phyloP scores from a whole-genome alignment of 2,888 invertebrate species.

The Oscheius sp. region DNA sequence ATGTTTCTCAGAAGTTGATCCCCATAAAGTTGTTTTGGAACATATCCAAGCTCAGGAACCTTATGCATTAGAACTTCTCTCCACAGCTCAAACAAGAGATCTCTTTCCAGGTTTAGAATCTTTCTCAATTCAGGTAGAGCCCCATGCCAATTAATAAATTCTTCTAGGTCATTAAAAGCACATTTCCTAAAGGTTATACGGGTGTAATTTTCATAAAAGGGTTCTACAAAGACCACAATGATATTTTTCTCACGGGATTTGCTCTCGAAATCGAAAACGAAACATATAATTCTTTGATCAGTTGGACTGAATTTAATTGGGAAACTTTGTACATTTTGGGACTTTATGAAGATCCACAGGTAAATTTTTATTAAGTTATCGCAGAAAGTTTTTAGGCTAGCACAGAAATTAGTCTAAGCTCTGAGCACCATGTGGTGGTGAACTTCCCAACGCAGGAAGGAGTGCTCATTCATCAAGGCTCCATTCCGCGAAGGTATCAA shows the following conservation, averaged over 20 bases:
- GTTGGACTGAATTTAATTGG: slow-evolving; percentile 5
- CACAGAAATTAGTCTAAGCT: not conserved
- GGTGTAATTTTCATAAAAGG: slow-evolving; percentile 58
- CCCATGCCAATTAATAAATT: not conserved
- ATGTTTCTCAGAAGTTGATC: slow-evolving; percentile 51
- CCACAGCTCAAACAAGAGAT: slow-evolving; percentile 61
- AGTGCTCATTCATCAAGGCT: slow-evolving; percentile 58
- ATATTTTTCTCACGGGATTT: slow-evolving; percentile 60
- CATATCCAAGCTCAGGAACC: slow-evolving; percentile 52
- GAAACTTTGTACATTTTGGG: not conserved
- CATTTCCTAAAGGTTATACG: slow-evolving; percentile 38
- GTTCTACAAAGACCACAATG: slow-evolving; percentile 65
- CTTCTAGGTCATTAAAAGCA: slow-evolving; percentile 51
- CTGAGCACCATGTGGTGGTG: slow-evolving; percentile 45
- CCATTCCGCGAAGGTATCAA: slow-evolving; percentile 39
- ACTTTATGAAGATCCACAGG: not conserved
- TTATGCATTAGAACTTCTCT: slow-evolving; percentile 57
- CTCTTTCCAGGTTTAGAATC: slow-evolving; percentile 62
- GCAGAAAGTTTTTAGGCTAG: not conserved
- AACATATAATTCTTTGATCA: slow-evolving; percentile 32
- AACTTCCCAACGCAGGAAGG: slow-evolving; percentile 65
- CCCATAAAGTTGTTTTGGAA: slow-evolving; percentile 46
- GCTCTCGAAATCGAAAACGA: slow-evolving; percentile 56
- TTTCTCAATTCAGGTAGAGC: slow-evolving; percentile 54
- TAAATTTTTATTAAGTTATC: not conserved